These are phyloP conservation scores for Dasysyrphus tricinctus DNA, from an alignment of 2,888 invertebrate genomes.

Conservation along the genomic window DNA sequence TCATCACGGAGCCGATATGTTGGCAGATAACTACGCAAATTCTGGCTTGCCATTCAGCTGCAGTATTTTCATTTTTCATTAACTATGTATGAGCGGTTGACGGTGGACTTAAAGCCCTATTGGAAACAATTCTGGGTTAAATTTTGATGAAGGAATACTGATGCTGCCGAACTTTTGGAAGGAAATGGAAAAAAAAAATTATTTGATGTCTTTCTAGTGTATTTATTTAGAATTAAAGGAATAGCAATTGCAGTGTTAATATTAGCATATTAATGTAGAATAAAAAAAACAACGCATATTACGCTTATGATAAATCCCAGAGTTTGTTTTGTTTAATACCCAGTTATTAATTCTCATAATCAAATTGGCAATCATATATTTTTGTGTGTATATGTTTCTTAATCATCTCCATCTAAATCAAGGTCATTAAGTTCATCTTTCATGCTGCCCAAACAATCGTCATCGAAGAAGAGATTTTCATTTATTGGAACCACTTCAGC, in stretches of 20 bases:
- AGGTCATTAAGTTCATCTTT: conserved; percentile 93
- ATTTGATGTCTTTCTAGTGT: conserved; percentile 29
- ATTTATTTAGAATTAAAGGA: conserved; percentile 14
- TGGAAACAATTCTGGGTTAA: conserved; percentile 90
- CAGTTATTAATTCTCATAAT: conserved; percentile 35
- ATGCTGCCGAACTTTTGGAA: conserved; percentile 87
- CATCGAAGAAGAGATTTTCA: conserved; percentile 95
- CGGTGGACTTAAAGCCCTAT: conserved; percentile 89
- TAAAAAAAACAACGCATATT: conserved; percentile 39
- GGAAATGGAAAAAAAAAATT: conserved; percentile 26
- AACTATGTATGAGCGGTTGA: conserved; percentile 88
- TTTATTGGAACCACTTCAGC: conserved; percentile 91
- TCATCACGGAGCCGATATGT: conserved; percentile 91
- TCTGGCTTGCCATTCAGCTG: conserved; percentile 87
- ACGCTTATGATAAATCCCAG: conserved; percentile 58
- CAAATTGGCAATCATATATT: conserved; percentile 18
- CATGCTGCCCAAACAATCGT: conserved; percentile 90
- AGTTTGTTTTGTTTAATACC: conserved; percentile 56
- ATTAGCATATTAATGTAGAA: conserved; percentile 45
- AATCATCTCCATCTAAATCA: conserved; percentile 86
- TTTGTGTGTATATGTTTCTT: conserved; percentile 28
- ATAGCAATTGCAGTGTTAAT: conserved; percentile 24
- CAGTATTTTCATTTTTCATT: conserved; percentile 89
- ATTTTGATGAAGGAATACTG: conserved; percentile 87
- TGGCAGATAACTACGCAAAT: conserved; percentile 90